These are phyloP conservation scores for Myodes glareolus DNA, from an alignment of 2,113 vertebrate genomes.

Conservation along the genomic window DNA sequence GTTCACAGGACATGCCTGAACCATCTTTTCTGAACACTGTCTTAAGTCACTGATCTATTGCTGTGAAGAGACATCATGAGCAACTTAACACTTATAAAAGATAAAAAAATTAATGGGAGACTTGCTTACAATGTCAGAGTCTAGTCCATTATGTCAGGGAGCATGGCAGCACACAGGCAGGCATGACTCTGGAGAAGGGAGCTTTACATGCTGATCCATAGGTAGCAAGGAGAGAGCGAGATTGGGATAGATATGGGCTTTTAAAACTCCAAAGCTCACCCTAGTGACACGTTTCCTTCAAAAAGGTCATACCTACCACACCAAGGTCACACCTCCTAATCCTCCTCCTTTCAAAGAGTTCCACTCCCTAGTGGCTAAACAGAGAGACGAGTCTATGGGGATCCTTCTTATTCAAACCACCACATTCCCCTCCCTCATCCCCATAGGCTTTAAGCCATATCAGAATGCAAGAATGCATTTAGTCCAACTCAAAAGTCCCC, in stretches of 20 bases:
- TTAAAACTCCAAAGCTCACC: background rate
- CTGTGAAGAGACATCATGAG: no score
- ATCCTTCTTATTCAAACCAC: background rate
- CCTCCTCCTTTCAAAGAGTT: background rate
- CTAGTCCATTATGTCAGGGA: no score
- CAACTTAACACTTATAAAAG: no score
- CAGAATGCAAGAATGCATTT: background rate
- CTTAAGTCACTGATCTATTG: no score
- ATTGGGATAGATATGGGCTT: background rate
- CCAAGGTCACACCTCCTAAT: background rate
- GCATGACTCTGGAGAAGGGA: background rate
- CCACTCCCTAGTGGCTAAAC: background rate
- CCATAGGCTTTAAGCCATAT: background rate
- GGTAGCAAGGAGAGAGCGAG: background rate
- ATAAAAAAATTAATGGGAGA: no score
- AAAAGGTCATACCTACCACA: background rate
- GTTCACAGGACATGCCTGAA: background rate
- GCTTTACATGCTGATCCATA: background rate
- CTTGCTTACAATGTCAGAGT: no score
- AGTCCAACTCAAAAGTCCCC: background rate
- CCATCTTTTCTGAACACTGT: background rate
- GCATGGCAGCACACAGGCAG: no score
- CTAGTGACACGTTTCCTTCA: background rate
- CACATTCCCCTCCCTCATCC: background rate
- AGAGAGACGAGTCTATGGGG: background rate